Evolutionary conservation across 2,888 invertebrate species (phyloP), one percentile per base, ranked within the genome.

Genomic region (Sthenelais limicola): DNA sequence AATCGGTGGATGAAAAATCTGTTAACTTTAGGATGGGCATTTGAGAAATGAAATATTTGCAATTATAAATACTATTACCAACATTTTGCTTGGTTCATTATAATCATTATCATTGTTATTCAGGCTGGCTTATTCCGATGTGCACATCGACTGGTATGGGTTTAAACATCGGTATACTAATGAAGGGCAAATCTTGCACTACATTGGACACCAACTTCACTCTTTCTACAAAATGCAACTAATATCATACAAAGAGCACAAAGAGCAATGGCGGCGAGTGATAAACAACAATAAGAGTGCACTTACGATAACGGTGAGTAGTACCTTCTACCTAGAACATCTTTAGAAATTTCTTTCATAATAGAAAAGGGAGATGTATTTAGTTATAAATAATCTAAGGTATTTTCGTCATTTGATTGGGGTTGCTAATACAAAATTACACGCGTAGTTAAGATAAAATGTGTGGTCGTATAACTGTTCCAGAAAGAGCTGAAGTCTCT

Each of bases 91-190:
- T n/a, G n/a, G n/a, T n/a, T n/a, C n/a, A n/a, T n/a, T n/a, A n/a
- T n/a, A n/a, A n/a, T n/a, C n/a, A n/a, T n/a, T n/a, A n/a, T n/a
- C n/a, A n/a, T 33, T 15, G 38, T 24, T 48, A n/a, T n/a, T 54
- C 80, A 87, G 88, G 73, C 76, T 88, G 73, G 79, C 82, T 3
- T 81, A 81, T 35, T 81, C 82, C 3, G 85, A 85, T 68, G 83
- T 83, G 12, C 89, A 90, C 80, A 88, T 90, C n/a, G 90, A 90
- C 79, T 82, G 82, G 4, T 89, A 89, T 78, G 90, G 90, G 7
- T 90, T 90, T 80, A 87, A 89, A 51, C 89, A 90, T 76, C 82
- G 80, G 47, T 88, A 89, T 78, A 80, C 82, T 21, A 88, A 88
- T 68, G 86, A 88, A 24, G 84, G 87, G 1, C 82, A 89, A 48